Percentiles rank a stretch among this genome's conserved stretches.
Evolutionary conservation across 1,140 invertebrate genomes (phyloP).

Genomic region (Probaryconus sp.): DNA sequence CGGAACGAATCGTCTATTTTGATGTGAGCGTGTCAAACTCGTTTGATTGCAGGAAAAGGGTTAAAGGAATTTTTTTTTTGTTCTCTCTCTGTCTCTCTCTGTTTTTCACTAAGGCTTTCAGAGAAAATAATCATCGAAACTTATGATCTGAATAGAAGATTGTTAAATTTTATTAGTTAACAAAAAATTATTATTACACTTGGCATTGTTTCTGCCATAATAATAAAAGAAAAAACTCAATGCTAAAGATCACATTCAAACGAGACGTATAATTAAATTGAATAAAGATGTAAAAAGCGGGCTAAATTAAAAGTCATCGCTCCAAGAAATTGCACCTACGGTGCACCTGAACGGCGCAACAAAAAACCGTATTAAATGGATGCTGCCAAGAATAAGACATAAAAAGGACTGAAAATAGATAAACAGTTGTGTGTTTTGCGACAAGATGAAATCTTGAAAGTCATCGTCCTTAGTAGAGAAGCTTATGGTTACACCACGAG

Average conservation of each 20-base stretch:
- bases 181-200: too few relatives aligned
- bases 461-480: conserved; percentile 47
- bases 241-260: too few relatives aligned
- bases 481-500: conserved; percentile 15
- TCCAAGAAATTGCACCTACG: too few relatives aligned
- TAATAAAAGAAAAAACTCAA: too few relatives aligned
- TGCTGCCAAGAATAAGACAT: not conserved
- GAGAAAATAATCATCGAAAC: not conserved
- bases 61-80: conserved; percentile 27
- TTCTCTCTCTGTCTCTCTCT: not conserved
- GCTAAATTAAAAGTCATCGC: too few relatives aligned
- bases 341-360: too few relatives aligned
- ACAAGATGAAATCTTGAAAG: conserved; percentile 46
- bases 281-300: too few relatives aligned
- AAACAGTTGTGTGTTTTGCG: conserved; percentile 39
- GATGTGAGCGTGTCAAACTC: conserved; percentile 23
- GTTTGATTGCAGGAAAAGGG: conserved; percentile 26
- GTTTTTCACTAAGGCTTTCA: not conserved
- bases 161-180: too few relatives aligned
- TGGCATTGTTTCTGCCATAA: too few relatives aligned
- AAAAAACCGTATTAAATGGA: conserved; percentile 5
- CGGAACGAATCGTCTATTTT: conserved; percentile 43
- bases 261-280: too few relatives aligned
- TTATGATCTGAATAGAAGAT: too few relatives aligned
- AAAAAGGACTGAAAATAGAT: conserved; percentile 30